Percentiles rank a stretch among this genome's conserved stretches.
Conservation (phyloP, 1,140 invertebrate genomes). For the Bombus waltoni region DNA sequence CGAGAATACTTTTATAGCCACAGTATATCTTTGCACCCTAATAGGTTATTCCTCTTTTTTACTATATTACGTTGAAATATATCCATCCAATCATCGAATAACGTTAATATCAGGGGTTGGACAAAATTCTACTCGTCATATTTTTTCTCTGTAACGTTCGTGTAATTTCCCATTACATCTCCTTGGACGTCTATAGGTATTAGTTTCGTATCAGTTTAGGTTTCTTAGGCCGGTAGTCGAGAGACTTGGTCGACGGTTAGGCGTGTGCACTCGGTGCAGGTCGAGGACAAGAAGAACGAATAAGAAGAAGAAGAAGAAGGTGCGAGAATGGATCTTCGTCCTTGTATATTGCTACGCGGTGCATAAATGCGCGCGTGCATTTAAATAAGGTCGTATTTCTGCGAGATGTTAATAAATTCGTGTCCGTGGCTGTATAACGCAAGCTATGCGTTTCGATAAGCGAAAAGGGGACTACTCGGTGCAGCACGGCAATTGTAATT, state of each 20-base stretch:
- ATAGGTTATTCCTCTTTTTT: too few species aligned
- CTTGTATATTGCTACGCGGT: slow-evolving; percentile 10
- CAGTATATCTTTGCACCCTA: too few species aligned
- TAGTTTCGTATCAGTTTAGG: not conserved
- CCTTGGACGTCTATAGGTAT: too few species aligned
- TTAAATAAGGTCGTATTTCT: slow-evolving; percentile 63
- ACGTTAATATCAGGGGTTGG: too few species aligned
- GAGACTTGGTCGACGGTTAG: not conserved
- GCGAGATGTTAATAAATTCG: slow-evolving; percentile 66
- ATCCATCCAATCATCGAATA: too few species aligned
- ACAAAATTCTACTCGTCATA: too few species aligned
- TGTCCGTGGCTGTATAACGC: slow-evolving; percentile 15
- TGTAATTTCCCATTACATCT: too few species aligned
- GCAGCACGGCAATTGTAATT: not conserved
- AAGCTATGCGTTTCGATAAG: not conserved
- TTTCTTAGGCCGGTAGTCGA: not conserved
- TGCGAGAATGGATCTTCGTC: slow-evolving; percentile 4
- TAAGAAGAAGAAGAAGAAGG: slow-evolving; percentile 9
- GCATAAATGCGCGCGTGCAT: slow-evolving; percentile 39
- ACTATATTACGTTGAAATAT: too few species aligned
- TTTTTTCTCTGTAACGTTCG: too few species aligned
- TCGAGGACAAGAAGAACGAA: not conserved
- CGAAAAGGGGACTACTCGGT: not conserved
- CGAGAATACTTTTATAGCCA: too few species aligned
- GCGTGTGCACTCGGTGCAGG: not conserved